Percentiles rank a stretch among this genome's conserved stretches.
phyloP scores from a whole-genome alignment of 2,888 invertebrate genomes.

The Lampropteryx suffumata region DNA sequence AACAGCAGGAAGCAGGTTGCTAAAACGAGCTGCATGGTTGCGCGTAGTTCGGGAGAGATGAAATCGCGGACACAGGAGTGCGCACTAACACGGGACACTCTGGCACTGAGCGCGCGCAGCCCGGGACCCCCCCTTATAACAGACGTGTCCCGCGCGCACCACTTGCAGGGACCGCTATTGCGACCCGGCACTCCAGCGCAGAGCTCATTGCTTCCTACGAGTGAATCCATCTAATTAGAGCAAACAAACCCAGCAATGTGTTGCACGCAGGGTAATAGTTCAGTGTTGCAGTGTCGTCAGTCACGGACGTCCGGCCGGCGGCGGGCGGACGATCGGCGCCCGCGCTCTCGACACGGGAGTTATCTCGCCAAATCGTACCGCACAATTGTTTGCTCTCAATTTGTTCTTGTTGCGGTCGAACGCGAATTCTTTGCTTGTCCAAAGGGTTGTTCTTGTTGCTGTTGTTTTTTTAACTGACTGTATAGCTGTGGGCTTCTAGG shows the following conservation, averaged over 20 bases:
- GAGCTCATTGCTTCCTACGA: constrained; percentile 53
- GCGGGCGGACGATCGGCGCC: constrained; percentile 59
- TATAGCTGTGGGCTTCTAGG: constrained; percentile 36
- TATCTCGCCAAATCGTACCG: constrained; percentile 79
- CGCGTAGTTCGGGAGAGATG: constrained; percentile 48
- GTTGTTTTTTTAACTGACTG: constrained; percentile 69
- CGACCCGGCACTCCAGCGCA: constrained; percentile 43
- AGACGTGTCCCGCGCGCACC: constrained; percentile 75
- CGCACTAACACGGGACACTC: constrained; percentile 78
- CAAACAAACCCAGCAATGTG: constrained; percentile 26
- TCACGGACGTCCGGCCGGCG: constrained; percentile 64
- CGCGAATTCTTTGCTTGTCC: constrained; percentile 77
- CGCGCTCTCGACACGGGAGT: constrained; percentile 72
- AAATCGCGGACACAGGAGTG: constrained; percentile 59
- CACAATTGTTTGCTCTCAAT: constrained; percentile 80
- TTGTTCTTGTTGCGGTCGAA: constrained; percentile 80
- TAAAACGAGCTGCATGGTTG: constrained; percentile 75
- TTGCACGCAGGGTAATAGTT: constrained; percentile 14
- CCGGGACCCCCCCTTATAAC: constrained; percentile 80
- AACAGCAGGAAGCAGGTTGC: constrained; percentile 80
- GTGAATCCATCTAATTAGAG: constrained; percentile 11
- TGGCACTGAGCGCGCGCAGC: constrained; percentile 80
- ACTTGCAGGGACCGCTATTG: constrained; percentile 55
- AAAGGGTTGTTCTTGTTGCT: constrained; percentile 63
- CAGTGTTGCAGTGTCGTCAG: constrained; percentile 38